Conservation (phyloP, 2,888 invertebrate species). For the Sthenelais limicola region DNA sequence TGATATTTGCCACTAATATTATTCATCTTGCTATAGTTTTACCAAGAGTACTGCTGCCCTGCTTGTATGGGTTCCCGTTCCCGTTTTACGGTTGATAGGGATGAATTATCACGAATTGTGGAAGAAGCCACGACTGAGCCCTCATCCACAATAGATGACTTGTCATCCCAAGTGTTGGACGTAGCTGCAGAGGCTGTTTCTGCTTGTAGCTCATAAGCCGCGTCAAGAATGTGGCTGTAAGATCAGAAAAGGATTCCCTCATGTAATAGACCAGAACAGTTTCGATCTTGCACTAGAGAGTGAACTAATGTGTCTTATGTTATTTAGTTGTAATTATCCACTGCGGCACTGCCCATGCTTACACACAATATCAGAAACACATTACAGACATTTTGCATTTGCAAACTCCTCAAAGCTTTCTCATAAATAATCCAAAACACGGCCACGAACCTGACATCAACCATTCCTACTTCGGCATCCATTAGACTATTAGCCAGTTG, state of each 20-base stretch:
- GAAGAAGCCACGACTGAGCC: conserved; percentile 1
- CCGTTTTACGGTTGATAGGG: not conserved
- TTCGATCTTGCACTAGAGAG: too few species aligned
- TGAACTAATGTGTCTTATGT: too few species aligned
- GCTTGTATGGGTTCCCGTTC: conserved; percentile 24
- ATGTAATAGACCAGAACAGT: too few species aligned
- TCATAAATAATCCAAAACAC: too few species aligned
- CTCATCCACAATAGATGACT: conserved; percentile 8
- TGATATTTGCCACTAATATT: too few species aligned
- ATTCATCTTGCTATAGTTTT: too few species aligned
- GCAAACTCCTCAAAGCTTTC: too few species aligned
- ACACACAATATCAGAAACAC: too few species aligned
- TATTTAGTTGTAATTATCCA: too few species aligned
- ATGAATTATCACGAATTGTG: not conserved
- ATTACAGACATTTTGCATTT: too few species aligned
- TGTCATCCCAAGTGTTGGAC: conserved; percentile 5
- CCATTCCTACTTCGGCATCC: not conserved
- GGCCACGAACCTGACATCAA: conserved; percentile 21
- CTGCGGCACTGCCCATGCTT: too few species aligned
- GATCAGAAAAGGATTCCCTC: too few species aligned
- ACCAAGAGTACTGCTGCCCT: conserved; percentile 31
- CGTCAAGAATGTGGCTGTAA: conserved; percentile 7
- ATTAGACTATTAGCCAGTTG: conserved; percentile 14
- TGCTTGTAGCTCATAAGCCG: conserved; percentile 7
- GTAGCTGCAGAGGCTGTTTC: conserved; percentile 23